These are phyloP conservation scores for Hypselothyrea guttata DNA, from an alignment of 2,888 invertebrate species.

Conservation along the genomic window DNA sequence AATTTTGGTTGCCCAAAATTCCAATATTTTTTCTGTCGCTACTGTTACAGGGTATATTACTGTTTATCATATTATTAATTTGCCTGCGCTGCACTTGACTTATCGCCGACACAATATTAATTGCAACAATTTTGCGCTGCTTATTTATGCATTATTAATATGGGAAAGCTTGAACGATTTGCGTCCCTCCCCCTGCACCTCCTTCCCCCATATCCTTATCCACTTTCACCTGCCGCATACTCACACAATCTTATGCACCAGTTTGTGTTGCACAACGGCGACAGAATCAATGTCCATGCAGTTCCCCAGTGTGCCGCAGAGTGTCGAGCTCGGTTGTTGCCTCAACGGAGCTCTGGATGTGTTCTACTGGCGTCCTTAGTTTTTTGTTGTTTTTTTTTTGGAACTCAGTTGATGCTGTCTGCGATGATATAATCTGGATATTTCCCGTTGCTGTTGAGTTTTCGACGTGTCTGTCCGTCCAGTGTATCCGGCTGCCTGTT, in stretches of 20 bases:
- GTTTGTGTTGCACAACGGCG: constrained; percentile 83
- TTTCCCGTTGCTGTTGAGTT: constrained; percentile 42
- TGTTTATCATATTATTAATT: not conserved
- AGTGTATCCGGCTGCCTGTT: constrained; percentile 43
- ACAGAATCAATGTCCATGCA: constrained; percentile 86
- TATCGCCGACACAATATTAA: constrained; percentile 33
- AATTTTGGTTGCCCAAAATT: too few species aligned
- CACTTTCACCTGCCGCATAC: constrained; percentile 46
- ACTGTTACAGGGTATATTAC: constrained; percentile 31
- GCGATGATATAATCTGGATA: constrained; percentile 38
- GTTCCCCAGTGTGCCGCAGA: constrained; percentile 84
- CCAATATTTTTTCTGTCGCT: not conserved
- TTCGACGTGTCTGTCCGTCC: constrained; percentile 45
- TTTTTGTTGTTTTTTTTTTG: too few species aligned
- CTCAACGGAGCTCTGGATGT: constrained; percentile 25
- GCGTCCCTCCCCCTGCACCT: not conserved
- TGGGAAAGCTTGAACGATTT: too few species aligned
- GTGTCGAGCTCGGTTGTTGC: constrained; percentile 52
- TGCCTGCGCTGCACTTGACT: not conserved
- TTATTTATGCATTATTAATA: constrained; percentile 57
- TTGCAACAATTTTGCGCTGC: constrained; percentile 39
- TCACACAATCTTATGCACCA: constrained; percentile 81
- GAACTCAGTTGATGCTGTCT: constrained; percentile 2
- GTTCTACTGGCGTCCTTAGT: not conserved
- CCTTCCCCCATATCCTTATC: not conserved